Evolutionary conservation across 2,797 vertebrate species (phyloP), one percentile per base, ranked within the genome.

Genomic region (Choloepus didactylus): DNA sequence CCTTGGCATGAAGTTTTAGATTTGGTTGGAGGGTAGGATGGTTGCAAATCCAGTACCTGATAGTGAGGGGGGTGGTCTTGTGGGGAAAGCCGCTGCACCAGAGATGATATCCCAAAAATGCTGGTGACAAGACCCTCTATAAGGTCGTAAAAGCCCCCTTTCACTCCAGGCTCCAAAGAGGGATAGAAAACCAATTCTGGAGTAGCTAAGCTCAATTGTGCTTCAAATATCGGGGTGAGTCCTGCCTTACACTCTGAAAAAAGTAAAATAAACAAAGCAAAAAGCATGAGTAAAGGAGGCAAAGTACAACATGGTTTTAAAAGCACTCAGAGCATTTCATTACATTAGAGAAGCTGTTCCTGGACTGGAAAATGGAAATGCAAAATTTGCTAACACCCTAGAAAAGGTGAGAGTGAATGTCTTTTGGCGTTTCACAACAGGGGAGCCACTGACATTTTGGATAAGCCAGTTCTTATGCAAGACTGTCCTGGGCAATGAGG

Each of bases 141-240:
- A 49, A 99, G 96, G 79, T 99, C 99, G 60, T 98, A 99, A 95
- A 99, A 99, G 85, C 99, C 97, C 19, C 98, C 98, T 0, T 97
- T 98, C 15, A 97, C 73, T 0, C 98, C 98, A 5, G 97, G 94
- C 46, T 99, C 99, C 98, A 99, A 46, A 9, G 99, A 98, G 0
- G 99, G 99, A 38, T 5, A 95, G 96, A 99, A 99, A 51, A 99
- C 93, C 98, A 99, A 97, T 91, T 99, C 99, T 70, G 99, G 99
- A 75, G 98, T 92, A 89, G 97, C 98, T 16, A 99, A 98, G 79
- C 99, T 98, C 97, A 99, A 96, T 82, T 99, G 99, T 62, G 98
- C 98, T 97, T 99, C 99, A 97, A 99, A 99, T 8, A 99, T 96
- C 0, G 99, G 99, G 1, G 98, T 90, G 0, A 98, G 83, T 1